Evolutionary conservation across 2,888 invertebrate species (phyloP).

Genomic region (Elegia similella): DNA sequence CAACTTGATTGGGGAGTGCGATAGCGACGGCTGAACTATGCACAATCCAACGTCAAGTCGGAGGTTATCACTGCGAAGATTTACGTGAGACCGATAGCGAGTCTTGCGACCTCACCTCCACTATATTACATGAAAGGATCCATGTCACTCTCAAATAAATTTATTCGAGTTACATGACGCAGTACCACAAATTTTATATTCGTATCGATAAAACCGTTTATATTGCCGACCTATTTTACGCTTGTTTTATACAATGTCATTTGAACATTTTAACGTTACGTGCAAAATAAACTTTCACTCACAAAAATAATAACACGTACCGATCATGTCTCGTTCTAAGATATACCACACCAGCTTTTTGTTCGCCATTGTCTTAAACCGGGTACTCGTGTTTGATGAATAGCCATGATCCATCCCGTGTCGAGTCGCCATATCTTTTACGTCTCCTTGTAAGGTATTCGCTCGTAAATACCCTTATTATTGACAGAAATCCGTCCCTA

Average conservation of each 20-base stretch:
- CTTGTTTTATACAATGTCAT: constrained; percentile 1
- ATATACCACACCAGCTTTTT: background rate
- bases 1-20: constrained; percentile 13
- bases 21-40: constrained; percentile 19
- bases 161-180: background rate
- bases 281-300: constrained; percentile 14
- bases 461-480: constrained; percentile 55
- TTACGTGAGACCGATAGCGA: constrained; percentile 38
- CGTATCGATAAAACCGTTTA: background rate
- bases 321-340: constrained; percentile 16
- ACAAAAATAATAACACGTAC: constrained; percentile 21
- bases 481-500: constrained; percentile 55
- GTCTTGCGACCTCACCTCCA: constrained; percentile 22
- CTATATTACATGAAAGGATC: constrained; percentile 10
- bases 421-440: constrained; percentile 43
- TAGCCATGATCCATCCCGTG: constrained; percentile 33
- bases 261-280: background rate
- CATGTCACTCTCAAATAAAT: constrained; percentile 1
- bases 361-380: constrained; percentile 8
- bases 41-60: constrained; percentile 28
- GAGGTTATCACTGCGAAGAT: constrained; percentile 41
- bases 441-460: constrained; percentile 43
- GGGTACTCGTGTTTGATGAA: constrained; percentile 17
- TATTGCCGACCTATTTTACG: background rate
- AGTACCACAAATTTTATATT: background rate